Evolutionary conservation across 2,113 vertebrate species (phyloP), one percentile per base, ranked within the genome.

Genomic region (Osmerus eperlanus): DNA sequence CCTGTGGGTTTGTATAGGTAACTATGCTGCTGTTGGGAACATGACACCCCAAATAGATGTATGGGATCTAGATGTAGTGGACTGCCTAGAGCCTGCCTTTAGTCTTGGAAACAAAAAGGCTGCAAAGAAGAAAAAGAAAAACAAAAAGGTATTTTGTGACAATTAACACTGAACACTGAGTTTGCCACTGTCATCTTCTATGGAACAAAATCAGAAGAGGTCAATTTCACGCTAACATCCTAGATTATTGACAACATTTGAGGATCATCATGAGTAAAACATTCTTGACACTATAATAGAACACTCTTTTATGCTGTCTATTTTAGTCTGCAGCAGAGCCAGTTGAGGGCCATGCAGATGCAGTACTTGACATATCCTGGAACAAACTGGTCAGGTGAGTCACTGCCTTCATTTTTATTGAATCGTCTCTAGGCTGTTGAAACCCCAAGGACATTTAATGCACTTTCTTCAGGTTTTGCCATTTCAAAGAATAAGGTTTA

Each of bases 31-130:
- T 3, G 94, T 99, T 75, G 97, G 96, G 71, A 99, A 91, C 85
- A 98, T 99, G 97, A 98, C 93, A 15, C 94, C 96, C 0, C 91
- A 96, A 75, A 98, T 99, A 55, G 97, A 99, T 11, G 85, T 99
- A 41, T 99, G 97, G 97, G 96, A 99, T 86, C 91, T 99, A 61
- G 97, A 99, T 78, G 88, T 98, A 76, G 97, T 99, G 18, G 97
- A 98, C 76, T 95, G 95, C 74, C 83, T 99, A 51, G 97, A 99
- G 73, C 97, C 97, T 0, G 94, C 90, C 55, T 98, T 99, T 88
- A 94, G 95, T 3, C 92, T 99, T 21, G 97, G 97, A 71, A 90
- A 75, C 80, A 96, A 95, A 77, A 94, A 94, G 67, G 86, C 85
- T 0, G 88, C 93, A 71, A 96, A 94, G 83, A 99, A 95, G 89